These are phyloP conservation scores for Forficula auricularia DNA, from an alignment of 1,140 invertebrate species.

Conservation along the genomic window DNA sequence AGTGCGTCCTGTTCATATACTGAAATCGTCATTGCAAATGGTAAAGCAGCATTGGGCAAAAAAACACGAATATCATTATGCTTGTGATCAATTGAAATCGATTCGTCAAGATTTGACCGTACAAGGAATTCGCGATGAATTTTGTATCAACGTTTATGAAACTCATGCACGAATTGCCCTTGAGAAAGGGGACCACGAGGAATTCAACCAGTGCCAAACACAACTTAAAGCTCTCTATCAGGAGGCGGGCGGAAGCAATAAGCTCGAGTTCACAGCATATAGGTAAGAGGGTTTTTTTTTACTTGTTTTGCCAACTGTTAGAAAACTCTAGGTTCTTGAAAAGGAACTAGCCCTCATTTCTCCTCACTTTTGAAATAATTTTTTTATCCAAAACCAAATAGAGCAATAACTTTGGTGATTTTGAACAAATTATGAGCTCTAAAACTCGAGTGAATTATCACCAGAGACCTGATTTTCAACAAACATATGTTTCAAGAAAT, in stretches of 20 bases:
- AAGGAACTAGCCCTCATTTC: no score
- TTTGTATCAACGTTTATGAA: constrained; percentile 94
- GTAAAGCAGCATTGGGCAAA: constrained; percentile 79
- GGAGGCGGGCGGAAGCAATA: constrained; percentile 53
- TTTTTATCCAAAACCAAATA: no score
- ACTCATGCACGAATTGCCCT: constrained; percentile 92
- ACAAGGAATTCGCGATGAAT: constrained; percentile 83
- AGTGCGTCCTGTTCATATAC: constrained; percentile 72
- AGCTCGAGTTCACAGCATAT: constrained; percentile 86
- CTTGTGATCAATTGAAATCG: constrained; percentile 95
- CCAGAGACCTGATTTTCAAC: no score
- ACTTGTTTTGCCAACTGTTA: no score
- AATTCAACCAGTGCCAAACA: constrained; percentile 98
- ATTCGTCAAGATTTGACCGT: constrained; percentile 96
- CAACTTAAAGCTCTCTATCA: constrained; percentile 85
- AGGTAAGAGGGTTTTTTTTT: no score
- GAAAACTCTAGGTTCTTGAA: no score
- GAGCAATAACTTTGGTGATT: no score
- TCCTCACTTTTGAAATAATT: no score
- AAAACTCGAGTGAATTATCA: no score
- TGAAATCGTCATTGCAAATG: constrained; percentile 67
- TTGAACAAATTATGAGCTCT: no score
- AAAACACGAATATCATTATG: constrained; percentile 85
- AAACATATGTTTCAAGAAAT: no score
- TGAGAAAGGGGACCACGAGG: constrained; percentile 93